These are phyloP conservation scores for Amphipoea lucens DNA, from an alignment of 2,888 invertebrate genomes.

Conservation along the genomic window DNA sequence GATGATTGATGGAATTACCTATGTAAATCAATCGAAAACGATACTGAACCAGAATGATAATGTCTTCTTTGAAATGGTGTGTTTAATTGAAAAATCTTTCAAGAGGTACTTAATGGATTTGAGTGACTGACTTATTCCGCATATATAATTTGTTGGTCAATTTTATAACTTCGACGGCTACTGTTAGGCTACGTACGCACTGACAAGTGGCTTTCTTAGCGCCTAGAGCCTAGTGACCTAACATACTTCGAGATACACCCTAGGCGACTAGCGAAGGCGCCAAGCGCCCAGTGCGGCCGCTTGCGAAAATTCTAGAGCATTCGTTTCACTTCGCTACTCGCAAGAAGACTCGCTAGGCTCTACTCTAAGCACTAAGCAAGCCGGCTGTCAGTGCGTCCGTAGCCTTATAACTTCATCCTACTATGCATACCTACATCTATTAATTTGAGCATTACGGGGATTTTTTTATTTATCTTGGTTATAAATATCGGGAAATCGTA, in stretches of 20 bases:
- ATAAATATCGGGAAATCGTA: not conserved
- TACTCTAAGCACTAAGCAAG: not conserved
- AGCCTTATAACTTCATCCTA: not conserved
- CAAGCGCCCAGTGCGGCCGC: no score
- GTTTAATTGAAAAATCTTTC: not conserved
- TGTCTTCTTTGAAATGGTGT: not conserved
- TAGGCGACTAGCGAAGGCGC: no score
- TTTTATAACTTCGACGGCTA: no score
- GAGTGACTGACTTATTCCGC: not conserved
- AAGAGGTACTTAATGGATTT: not conserved
- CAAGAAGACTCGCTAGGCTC: not conserved
- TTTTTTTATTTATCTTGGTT: not conserved
- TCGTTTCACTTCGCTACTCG: no score
- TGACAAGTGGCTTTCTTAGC: no score
- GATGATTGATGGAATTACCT: not conserved
- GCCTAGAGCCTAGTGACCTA: no score
- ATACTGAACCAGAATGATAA: not conserved
- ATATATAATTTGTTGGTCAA: no score
- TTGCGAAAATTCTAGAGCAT: no score
- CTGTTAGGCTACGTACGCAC: not conserved
- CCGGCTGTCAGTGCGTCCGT: not conserved
- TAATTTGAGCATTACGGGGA: not conserved
- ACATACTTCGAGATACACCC: no score
- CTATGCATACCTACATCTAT: not conserved
- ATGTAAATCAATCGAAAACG: conserved; percentile 10